A percentile compares a stretch with the other conserved stretches of the same genome.
Evolutionary conservation across 2,797 vertebrate genomes (phyloP).

Genomic region (Otolemur crassicaudatus): DNA sequence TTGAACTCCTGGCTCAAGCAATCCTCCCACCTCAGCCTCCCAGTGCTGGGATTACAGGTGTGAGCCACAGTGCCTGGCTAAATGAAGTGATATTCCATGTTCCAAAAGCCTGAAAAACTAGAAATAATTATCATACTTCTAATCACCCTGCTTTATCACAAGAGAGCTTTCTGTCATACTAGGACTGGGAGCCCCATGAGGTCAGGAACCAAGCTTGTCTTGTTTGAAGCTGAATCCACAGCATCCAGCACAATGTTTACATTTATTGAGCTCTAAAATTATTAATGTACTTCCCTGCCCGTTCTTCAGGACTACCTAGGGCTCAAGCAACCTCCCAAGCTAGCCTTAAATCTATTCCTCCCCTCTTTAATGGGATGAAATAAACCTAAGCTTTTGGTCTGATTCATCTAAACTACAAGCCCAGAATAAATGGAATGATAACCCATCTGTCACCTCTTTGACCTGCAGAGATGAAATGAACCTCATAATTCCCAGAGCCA

Average conservation of each 20-base stretch:
- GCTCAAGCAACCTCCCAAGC: not conserved
- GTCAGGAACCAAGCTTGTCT: not conserved
- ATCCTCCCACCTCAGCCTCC: no score
- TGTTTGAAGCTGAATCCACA: not conserved
- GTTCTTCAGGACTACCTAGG: not conserved
- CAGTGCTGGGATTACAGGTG: no score
- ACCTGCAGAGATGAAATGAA: not conserved
- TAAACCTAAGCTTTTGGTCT: constrained; percentile 29
- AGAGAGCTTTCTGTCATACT: not conserved
- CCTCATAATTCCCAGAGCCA: not conserved
- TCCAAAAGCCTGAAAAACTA: not conserved
- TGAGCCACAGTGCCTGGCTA: not conserved
- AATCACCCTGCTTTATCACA: not conserved
- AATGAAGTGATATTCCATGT: not conserved
- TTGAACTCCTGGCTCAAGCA: no score
- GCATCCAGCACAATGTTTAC: not conserved
- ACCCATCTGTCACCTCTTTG: constrained; percentile 16
- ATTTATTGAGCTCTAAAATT: not conserved
- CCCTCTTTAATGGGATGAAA: not conserved
- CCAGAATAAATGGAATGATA: constrained; percentile 41
- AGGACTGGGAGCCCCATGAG: not conserved
- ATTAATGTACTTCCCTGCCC: not conserved
- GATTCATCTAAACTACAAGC: constrained; percentile 28
- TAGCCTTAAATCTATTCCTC: not conserved
- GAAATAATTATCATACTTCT: not conserved